Evolutionary conservation across 2,113 vertebrate genomes (phyloP).

Genomic region (Ifrita kowaldi): DNA sequence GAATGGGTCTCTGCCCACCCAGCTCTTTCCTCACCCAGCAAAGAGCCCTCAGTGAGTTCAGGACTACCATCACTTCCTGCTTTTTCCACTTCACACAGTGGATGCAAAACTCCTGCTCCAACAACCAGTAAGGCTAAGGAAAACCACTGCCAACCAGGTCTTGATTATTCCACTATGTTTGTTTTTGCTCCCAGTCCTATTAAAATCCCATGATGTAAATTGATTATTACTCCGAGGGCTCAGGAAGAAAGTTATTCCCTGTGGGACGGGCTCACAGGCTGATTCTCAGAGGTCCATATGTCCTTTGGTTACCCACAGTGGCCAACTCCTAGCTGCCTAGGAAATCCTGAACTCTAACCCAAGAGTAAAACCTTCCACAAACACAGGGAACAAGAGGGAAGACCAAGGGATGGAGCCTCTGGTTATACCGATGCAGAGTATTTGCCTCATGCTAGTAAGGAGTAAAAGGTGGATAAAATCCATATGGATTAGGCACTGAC

Average conservation of each 20-base stretch:
- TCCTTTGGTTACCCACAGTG: neutral
- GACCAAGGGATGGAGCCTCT: neutral
- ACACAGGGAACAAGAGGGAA: neutral
- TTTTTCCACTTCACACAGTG: rapidly evolving
- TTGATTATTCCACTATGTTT: neutral
- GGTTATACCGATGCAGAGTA: neutral
- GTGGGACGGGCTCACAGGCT: neutral
- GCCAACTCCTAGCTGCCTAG: neutral
- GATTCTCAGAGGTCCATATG: neutral
- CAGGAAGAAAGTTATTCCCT: neutral
- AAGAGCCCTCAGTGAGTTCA: neutral
- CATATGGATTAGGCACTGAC: neutral
- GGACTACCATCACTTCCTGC: neutral
- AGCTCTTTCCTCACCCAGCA: neutral
- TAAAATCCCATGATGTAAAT: neutral
- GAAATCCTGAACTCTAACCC: neutral
- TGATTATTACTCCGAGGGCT: neutral
- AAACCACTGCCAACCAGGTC: neutral
- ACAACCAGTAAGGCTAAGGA: neutral
- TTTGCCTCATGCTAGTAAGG: neutral
- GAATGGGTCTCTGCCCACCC: neutral
- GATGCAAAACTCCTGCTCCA: neutral
- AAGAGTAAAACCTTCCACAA: neutral
- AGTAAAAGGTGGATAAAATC: neutral
- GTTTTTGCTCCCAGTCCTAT: neutral